These are phyloP conservation scores for Ditylenchus dipsaci DNA, from an alignment of 1,140 invertebrate genomes.

Conservation along the genomic window DNA sequence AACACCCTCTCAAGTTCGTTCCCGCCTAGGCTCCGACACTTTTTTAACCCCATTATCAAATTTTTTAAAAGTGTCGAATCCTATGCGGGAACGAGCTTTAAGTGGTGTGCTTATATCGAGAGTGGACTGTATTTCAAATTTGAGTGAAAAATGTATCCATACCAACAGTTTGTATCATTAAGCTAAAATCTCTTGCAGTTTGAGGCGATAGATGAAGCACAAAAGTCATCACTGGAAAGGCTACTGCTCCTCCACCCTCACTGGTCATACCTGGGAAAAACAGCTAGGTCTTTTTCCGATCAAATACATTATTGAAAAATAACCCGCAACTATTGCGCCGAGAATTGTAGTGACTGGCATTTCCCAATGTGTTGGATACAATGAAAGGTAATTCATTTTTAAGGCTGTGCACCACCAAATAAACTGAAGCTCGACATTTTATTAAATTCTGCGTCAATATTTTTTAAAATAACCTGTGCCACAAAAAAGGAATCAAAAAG, in stretches of 20 bases:
- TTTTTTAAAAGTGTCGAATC: no score
- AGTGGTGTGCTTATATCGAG: no score
- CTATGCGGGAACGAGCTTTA: no score
- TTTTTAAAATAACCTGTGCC: conserved; percentile 34
- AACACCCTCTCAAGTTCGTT: no score
- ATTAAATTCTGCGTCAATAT: no score
- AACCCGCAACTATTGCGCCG: conserved; percentile 28
- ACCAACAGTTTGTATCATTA: conserved; percentile 37
- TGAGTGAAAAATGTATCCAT: no score
- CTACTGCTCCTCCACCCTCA: conserved; percentile 28
- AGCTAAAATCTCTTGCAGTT: conserved; percentile 30
- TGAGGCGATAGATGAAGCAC: conserved; percentile 31
- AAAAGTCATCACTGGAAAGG: conserved; percentile 42
- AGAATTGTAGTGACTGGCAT: conserved; percentile 39
- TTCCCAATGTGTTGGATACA: conserved; percentile 37
- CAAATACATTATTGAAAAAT: no score
- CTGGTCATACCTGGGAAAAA: conserved; percentile 21
- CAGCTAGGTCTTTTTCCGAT: neutral
- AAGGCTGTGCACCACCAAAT: conserved; percentile 34
- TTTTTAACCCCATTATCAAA: neutral
- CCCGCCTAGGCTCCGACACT: no score
- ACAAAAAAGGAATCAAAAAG: conserved; percentile 41
- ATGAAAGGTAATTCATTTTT: conserved; percentile 24
- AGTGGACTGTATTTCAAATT: no score
- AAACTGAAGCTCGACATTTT: no score